These are phyloP conservation scores for Bradypodion ventrale DNA, from an alignment of 2,797 vertebrate genomes.

Conservation along the genomic window DNA sequence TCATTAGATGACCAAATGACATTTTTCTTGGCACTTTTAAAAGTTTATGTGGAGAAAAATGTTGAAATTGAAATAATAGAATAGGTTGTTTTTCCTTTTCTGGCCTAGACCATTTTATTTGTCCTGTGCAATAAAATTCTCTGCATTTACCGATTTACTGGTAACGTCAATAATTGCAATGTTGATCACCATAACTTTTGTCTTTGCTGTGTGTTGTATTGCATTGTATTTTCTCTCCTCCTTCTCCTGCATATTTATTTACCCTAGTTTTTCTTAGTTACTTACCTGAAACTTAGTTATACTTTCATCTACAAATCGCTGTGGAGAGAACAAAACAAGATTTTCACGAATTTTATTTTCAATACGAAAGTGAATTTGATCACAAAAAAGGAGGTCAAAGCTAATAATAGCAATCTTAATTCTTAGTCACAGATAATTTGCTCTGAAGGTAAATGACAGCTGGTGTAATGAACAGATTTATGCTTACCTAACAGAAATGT, in stretches of 20 bases:
- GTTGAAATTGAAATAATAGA: not conserved
- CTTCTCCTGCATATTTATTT: not conserved
- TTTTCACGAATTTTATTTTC: not conserved
- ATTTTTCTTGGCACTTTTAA: slow-evolving; percentile 55
- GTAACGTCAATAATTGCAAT: not conserved
- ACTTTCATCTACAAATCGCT: not conserved
- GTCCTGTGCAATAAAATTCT: not conserved
- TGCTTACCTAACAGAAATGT: not conserved
- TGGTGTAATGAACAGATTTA: not conserved
- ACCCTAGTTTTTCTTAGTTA: not conserved
- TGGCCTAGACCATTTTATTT: not conserved
- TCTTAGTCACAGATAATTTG: not conserved
- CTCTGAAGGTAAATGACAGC: not conserved
- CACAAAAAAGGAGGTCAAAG: not conserved
- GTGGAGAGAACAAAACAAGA: not conserved
- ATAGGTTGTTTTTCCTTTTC: not conserved
- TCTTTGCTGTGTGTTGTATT: not conserved
- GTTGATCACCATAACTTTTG: not conserved
- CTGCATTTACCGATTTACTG: not conserved
- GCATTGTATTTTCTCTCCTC: too few species aligned
- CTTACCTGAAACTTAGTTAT: not conserved
- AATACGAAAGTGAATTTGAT: not conserved
- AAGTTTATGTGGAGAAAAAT: slow-evolving; percentile 23
- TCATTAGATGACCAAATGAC: slow-evolving; percentile 73
- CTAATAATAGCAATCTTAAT: not conserved